Base-by-base conservation (phyloP, 1,140 invertebrate species). In the Dendrolimus kikuchii region DNA sequence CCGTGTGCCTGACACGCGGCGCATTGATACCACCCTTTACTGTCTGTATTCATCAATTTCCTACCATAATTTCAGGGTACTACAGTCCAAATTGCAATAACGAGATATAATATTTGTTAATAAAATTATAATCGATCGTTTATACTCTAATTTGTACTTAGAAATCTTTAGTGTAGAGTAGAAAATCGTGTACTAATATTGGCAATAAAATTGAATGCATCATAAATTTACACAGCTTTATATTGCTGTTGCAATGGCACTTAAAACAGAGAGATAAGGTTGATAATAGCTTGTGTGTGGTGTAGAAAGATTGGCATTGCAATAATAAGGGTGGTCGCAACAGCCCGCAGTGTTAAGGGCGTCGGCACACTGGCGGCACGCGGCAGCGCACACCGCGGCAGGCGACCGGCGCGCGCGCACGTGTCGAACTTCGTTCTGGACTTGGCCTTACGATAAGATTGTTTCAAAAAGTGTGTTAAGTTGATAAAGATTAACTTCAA, bases 1-100 rank as follows among this genome's bases (percentile, higher is more conserved):
- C 74, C 78, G 76, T 74, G 66, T 62, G 78, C 67, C 75, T 49
- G 79, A 55, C 81, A 82, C 81, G 79, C 73, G 81, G 76, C 81
- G 7, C 53, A 52, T 38, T 55, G 53, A 66, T 65, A 58, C 40
- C 68, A 69, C 59, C 54, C 57, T 66, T 53, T 38, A 53, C 36
- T 49, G 38, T 36, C 0, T 7, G n/a, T 40, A 3, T 5, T 49
- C 58, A 38, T 3, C 41, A 9, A 71, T 58, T 59, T 50, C 53
- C 37, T 48, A 40, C 50, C 40, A 45, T 64, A 60, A 0, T 36
- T 4, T 1, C 8, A 6, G 41, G 0, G 0, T 6, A 1, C 7
- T 43, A 60, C 54, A 48, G 23, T 6, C 5, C 6, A 53, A 46
- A 56, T 57, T 61, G 7, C 10, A 2, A 40, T 8, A 10, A 10